Conservation (phyloP, 2,797 vertebrate genomes). For the Steatocranus sp. region DNA sequence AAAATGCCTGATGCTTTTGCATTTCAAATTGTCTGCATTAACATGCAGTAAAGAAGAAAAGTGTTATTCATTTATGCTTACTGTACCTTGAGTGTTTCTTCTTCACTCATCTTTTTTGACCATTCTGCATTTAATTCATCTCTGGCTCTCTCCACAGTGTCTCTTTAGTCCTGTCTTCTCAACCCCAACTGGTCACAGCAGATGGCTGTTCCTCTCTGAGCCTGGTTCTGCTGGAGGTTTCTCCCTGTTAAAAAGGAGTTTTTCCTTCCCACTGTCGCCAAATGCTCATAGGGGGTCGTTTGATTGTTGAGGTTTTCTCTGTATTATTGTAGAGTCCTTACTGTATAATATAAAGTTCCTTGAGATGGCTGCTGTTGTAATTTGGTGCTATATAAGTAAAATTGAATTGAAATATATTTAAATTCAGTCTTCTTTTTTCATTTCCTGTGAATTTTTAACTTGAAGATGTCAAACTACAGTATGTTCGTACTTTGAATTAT, state of each 20-base stretch:
- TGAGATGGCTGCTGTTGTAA: not conserved
- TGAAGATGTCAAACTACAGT: not conserved
- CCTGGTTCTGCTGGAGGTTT: not conserved
- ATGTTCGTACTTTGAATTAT: not conserved
- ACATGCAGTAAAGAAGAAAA: too few relatives aligned
- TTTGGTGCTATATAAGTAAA: not conserved
- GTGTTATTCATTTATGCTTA: too few relatives aligned
- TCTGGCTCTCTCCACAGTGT: too few relatives aligned
- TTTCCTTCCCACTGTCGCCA: not conserved
- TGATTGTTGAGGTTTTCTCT: too few relatives aligned
- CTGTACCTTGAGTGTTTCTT: too few relatives aligned
- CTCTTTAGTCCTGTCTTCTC: not conserved
- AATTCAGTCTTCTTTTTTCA: not conserved
- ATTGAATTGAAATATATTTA: not conserved
- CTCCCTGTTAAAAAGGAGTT: not conserved
- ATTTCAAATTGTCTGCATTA: too few relatives aligned
- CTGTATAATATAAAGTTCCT: too few relatives aligned
- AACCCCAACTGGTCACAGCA: not conserved
- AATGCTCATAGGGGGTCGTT: not conserved
- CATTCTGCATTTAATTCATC: too few relatives aligned
- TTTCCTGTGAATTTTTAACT: not conserved
- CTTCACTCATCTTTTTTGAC: too few relatives aligned
- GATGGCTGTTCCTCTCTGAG: not conserved
- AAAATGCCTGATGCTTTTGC: too few relatives aligned
- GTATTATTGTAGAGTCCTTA: too few relatives aligned